A percentile compares a stretch with the other conserved stretches of the same genome.
phyloP scores from a whole-genome alignment of 2,888 invertebrate species.

The Tenodera sinensis region DNA sequence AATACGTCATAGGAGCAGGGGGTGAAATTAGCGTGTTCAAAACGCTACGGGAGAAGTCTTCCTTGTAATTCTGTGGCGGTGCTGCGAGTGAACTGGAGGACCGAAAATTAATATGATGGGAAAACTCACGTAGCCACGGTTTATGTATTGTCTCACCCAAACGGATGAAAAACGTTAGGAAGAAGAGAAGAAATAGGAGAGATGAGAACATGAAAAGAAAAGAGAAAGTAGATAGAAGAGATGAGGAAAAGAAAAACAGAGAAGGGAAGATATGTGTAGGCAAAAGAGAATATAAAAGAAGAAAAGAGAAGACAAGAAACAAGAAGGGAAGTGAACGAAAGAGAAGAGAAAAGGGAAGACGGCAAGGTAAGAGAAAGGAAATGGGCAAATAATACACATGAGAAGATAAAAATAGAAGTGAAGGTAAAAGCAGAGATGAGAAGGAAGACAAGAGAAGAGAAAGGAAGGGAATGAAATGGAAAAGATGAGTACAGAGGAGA shows the following conservation, averaged over 20 bases:
- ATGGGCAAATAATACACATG: too few relatives aligned
- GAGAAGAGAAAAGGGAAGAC: background rate
- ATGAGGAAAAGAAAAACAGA: too few relatives aligned
- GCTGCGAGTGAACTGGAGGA: background rate
- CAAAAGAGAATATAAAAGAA: background rate
- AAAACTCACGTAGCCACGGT: background rate
- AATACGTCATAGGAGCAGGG: background rate
- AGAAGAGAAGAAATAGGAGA: background rate
- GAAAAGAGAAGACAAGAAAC: background rate
- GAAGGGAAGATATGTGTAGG: too few relatives aligned
- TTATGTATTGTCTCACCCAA: background rate
- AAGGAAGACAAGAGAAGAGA: too few relatives aligned
- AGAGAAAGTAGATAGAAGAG: too few relatives aligned
- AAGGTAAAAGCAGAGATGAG: too few relatives aligned
- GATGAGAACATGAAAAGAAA: background rate
- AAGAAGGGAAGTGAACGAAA: too few relatives aligned
- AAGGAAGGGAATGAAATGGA: too few relatives aligned
- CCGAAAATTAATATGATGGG: background rate
- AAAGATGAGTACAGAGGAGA: too few relatives aligned
- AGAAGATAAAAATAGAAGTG: too few relatives aligned
- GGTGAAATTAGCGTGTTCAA: background rate
- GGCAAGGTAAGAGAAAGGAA: background rate
- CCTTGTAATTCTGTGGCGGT: background rate
- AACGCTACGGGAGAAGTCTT: background rate
- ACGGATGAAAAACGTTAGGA: background rate